Evolutionary conservation across 2,888 invertebrate species (phyloP), one percentile per base, ranked within the genome.

Genomic region (Coelopa pilipes): DNA sequence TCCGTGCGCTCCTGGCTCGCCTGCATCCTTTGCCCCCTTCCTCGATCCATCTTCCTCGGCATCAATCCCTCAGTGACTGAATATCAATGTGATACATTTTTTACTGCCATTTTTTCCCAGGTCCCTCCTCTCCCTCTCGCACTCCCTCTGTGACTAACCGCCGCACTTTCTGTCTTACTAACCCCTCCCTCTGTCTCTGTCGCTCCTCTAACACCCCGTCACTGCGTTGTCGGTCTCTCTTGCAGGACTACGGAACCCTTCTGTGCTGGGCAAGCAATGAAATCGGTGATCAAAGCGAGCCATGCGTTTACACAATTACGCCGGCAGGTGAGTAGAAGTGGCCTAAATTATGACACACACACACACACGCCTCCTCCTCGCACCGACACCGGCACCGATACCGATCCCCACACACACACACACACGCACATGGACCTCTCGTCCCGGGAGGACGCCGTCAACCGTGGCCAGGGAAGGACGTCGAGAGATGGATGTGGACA

Each of bases 181-280:
- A 34, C 34, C 34, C 7, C 4, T 34, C 34, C 34, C 34, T 34
- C 34, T 34, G 4, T 34, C 34, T 34, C 34, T 34, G 4, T 34
- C 34, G 2, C 34, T 34, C 34, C 7, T 34, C 34, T 34, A 34
- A 34, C 34, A 34, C 34, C n/a, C n/a, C n/a, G n/a, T 34, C 34
- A 34, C 7, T 34, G 2, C 34, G 57, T 34, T 1, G 59, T 19
- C 19, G 49, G 45, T 66, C 15, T 49, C 11, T 13, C 24, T 13
- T 76, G 21, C 83, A 88, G 84, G 93, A 93, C 87, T 94, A 93
- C 82, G 93, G 93, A 45, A 92, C 92, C 21, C 87, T 94, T 55
- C 89, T 93, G 59, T 94, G 94, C 83, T 93, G 92, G 92, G 93
- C 92, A 11, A 89, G 88, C 81, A 94, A 94, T 86, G 92, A 92